These are phyloP conservation scores for Mya arenaria DNA, from an alignment of 1,140 invertebrate species.

Conservation along the genomic window DNA sequence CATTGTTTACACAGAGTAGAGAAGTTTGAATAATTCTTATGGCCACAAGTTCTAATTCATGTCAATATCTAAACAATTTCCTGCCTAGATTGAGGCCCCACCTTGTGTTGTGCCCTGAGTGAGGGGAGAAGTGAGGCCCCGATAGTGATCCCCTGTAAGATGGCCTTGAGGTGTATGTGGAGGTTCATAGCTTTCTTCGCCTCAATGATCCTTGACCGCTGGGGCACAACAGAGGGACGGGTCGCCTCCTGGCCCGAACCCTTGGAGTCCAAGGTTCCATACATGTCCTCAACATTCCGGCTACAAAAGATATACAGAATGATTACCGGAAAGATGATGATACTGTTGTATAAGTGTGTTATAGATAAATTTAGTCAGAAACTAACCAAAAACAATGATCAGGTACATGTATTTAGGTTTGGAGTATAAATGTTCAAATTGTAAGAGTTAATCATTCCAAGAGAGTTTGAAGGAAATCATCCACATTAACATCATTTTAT, in stretches of 20 bases:
- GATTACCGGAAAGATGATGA: not conserved
- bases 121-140: conserved; percentile 97
- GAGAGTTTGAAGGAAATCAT: no score
- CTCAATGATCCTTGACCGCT: conserved; percentile 26
- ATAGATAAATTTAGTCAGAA: not conserved
- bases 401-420: no score
- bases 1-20: no score
- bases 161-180: conserved; percentile 81
- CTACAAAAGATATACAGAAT: conserved; percentile 40
- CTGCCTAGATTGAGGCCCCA: conserved; percentile 63
- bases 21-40: no score
- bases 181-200: conserved; percentile 40
- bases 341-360: no score
- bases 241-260: conserved; percentile 34
- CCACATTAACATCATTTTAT: no score
- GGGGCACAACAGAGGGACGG: conserved; percentile 13
- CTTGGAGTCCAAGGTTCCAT: conserved; percentile 53
- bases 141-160: conserved; percentile 90
- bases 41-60: no score
- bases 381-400: not conserved
- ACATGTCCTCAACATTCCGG: conserved; percentile 51
- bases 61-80: no score
- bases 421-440: no score
- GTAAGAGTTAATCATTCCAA: no score
- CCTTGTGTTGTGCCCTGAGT: conserved; percentile 94